Base-by-base conservation (phyloP, 2,888 invertebrate genomes). In the Zeuzera pyrina region DNA sequence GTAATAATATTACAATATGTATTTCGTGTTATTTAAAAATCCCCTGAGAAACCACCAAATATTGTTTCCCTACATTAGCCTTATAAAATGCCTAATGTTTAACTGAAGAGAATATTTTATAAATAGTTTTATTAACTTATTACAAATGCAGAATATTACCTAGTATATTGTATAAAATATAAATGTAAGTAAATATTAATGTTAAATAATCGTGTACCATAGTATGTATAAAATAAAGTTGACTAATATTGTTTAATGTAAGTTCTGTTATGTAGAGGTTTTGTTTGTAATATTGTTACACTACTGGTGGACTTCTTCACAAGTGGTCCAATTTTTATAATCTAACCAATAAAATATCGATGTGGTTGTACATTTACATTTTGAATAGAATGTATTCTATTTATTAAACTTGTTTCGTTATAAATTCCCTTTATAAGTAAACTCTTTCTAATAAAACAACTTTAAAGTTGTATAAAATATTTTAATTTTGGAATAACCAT, bases 231-330 rank as follows among this genome's bases (percentile, higher is more conserved):
- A 78, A 74, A 74, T 76, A 77, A 81, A 81, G 81, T 81, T 83
- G 79, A 83, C 78, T 83, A 81, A 81, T 81, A 74, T 73, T 45
- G 45, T 45, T 45, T 45, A 43, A 31, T 70, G 65, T 83, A 83
- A 83, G 83, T 83, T 81, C 72, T 83, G 81, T 83, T 83, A 79
- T 83, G 81, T 81, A 81, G 79, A 79, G 74, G 73, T 78, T 81
- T 83, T 79, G 78, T 83, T 83, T 83, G 81, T 79, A 81, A 79
- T 77, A 77, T 83, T 81, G 81, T 83, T 83, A 78, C 65, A 79
- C 60, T 77, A 72, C 73, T 67, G 66, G 61, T 59, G 79, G 78
- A 76, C 77, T 73, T 65, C 76, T 70, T 28, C 64, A 65, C 66
- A 64, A 62, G 72, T 65, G 81, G 81, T 78, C 81, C 81, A 83